Conservation (phyloP, 2,113 vertebrate genomes). For the Plecturocebus donacophilus region DNA sequence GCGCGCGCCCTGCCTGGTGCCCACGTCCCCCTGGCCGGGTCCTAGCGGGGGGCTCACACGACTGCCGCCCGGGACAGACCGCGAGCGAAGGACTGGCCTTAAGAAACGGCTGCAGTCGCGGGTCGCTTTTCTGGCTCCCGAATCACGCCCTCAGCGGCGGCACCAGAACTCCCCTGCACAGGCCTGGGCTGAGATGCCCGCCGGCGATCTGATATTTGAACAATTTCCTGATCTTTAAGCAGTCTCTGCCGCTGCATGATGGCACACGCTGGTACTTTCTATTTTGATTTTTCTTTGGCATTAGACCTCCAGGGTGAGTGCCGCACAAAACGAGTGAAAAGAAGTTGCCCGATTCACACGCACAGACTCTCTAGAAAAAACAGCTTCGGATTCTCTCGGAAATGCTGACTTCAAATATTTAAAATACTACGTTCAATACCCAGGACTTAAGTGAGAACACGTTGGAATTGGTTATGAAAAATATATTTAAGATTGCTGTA, state of each 20-base stretch:
- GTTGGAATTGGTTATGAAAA: neutral
- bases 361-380: neutral
- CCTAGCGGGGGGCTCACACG: no score
- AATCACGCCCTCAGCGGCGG: neutral
- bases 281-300: constrained; percentile 45
- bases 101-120: neutral
- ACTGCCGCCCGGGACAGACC: neutral
- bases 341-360: neutral
- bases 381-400: neutral
- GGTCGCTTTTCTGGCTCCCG: neutral
- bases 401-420: neutral
- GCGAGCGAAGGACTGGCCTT: neutral
- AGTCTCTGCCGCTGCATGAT: constrained; percentile 28
- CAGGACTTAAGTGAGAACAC: neutral
- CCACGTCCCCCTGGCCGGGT: neutral
- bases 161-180: neutral
- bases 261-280: constrained; percentile 44
- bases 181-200: constrained; percentile 25
- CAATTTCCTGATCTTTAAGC: constrained; percentile 36
- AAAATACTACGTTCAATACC: neutral
- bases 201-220: neutral
- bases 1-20: neutral
- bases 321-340: neutral
- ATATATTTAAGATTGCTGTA: neutral
- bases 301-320: constrained; percentile 15